phyloP scores from a whole-genome alignment of 2,888 invertebrate species.

The Nesidiocoris tenuis region DNA sequence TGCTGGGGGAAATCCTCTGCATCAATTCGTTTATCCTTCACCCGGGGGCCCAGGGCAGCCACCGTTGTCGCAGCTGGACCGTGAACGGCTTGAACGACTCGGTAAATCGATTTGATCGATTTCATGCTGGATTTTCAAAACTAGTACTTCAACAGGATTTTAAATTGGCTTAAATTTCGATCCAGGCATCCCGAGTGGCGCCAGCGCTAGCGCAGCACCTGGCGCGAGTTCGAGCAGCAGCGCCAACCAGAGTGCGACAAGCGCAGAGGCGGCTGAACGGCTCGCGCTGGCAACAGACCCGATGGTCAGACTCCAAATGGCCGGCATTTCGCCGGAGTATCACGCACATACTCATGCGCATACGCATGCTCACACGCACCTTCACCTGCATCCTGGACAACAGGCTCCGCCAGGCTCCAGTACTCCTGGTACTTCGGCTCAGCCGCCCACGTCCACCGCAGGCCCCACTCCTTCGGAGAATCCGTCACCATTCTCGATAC shows the following conservation, averaged over 20 bases:
- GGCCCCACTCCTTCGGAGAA: conserved; percentile 52
- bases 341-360: conserved; percentile 91
- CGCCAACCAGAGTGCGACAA: conserved; percentile 57
- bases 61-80: conserved; percentile 78
- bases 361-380: conserved; percentile 87
- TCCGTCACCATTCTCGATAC: conserved; percentile 56
- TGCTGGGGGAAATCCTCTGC: conserved; percentile 58
- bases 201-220: conserved; percentile 58
- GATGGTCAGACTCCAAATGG: conserved; percentile 90
- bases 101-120: conserved; percentile 57
- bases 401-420: conserved; percentile 56
- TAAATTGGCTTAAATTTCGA: too few relatives aligned
- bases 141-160: background rate
- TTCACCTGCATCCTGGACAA: conserved; percentile 76
- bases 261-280: conserved; percentile 73
- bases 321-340: conserved; percentile 82
- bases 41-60: conserved; percentile 55
- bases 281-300: conserved; percentile 85
- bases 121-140: background rate
- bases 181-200: conserved; percentile 53
- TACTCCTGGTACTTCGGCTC: conserved; percentile 35
- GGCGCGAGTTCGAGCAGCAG: conserved; percentile 57
- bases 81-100: conserved; percentile 81
- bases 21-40: conserved; percentile 65
- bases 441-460: conserved; percentile 47